Percentiles rank a stretch among this genome's conserved stretches.
These are phyloP conservation scores for Sitobion miscanthi DNA, from an alignment of 1,140 invertebrate species.

Conservation along the genomic window DNA sequence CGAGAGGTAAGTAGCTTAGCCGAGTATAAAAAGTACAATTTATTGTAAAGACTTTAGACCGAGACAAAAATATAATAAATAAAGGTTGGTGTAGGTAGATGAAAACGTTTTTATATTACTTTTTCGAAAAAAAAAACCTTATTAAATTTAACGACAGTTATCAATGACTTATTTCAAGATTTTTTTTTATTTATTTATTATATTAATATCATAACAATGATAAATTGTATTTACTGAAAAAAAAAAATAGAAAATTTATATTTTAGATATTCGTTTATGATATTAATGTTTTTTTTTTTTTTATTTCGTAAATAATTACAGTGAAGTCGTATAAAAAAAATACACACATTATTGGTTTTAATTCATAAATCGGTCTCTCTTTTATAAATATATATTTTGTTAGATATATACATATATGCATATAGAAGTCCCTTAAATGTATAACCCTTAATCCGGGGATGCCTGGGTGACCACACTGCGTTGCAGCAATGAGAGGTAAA, in stretches of 20 bases:
- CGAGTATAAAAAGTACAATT: constrained; percentile 12
- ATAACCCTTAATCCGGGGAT: not conserved
- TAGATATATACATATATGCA: not conserved
- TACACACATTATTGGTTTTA: constrained; percentile 18
- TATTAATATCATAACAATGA: not conserved
- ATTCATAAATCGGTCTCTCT: not conserved
- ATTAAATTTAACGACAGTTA: not conserved
- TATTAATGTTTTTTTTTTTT: not conserved
- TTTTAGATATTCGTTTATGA: not conserved
- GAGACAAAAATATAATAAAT: not conserved
- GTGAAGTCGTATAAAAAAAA: not conserved
- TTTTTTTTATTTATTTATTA: not conserved
- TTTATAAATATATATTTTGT: not conserved
- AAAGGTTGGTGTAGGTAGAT: not conserved
- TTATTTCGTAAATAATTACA: not conserved
- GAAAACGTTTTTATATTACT: not conserved
- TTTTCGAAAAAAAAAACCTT: not conserved
- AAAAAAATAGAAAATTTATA: not conserved
- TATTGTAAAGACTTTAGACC: not conserved
- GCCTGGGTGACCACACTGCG: not conserved
- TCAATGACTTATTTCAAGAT: not conserved
- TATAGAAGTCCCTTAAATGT: not conserved
- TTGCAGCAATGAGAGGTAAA: not conserved
- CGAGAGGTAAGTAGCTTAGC: not conserved
- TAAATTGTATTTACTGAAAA: not conserved